These are phyloP conservation scores for Actias luna DNA, from an alignment of 2,888 invertebrate genomes.

Conservation along the genomic window DNA sequence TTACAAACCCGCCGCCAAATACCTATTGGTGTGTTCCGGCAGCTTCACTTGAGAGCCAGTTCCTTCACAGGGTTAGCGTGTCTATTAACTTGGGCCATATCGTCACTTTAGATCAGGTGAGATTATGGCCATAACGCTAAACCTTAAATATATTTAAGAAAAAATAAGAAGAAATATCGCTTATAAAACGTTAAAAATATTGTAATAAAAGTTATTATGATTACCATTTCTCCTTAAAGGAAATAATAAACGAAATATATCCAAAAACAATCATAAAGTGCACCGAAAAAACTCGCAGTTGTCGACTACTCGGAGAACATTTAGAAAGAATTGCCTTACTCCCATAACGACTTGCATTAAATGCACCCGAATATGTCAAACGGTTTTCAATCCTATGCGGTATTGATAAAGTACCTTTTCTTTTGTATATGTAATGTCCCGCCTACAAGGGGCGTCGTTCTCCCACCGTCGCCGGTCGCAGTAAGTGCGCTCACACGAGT, in stretches of 20 bases:
- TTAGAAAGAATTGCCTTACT: slow-evolving; percentile 68
- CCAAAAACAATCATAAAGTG: slow-evolving; percentile 1
- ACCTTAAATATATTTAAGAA: too few relatives aligned
- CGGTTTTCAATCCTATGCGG: slow-evolving; percentile 30
- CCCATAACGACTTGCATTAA: slow-evolving; percentile 64
- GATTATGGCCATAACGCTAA: too few relatives aligned
- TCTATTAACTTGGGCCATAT: too few relatives aligned
- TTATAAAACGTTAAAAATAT: too few relatives aligned
- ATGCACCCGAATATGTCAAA: slow-evolving; percentile 45
- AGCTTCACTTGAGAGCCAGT: too few relatives aligned
- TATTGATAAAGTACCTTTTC: slow-evolving; percentile 38
- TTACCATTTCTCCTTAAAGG: too few relatives aligned
- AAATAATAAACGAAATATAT: not conserved
- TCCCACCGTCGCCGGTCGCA: slow-evolving; percentile 63
- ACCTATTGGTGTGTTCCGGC: too few relatives aligned
- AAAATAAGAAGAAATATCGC: too few relatives aligned
- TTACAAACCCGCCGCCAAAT: too few relatives aligned
- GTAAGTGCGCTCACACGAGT: slow-evolving; percentile 70
- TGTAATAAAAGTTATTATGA: too few relatives aligned
- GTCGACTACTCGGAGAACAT: slow-evolving; percentile 63
- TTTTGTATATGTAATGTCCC: slow-evolving; percentile 48
- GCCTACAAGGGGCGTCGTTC: slow-evolving; percentile 77
- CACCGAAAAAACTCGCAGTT: slow-evolving; percentile 46
- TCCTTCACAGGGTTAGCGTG: too few relatives aligned
- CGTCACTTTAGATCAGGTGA: too few relatives aligned